Evolutionary conservation across 1,140 invertebrate genomes (phyloP).

Genomic region (Diorhabda elongata): DNA sequence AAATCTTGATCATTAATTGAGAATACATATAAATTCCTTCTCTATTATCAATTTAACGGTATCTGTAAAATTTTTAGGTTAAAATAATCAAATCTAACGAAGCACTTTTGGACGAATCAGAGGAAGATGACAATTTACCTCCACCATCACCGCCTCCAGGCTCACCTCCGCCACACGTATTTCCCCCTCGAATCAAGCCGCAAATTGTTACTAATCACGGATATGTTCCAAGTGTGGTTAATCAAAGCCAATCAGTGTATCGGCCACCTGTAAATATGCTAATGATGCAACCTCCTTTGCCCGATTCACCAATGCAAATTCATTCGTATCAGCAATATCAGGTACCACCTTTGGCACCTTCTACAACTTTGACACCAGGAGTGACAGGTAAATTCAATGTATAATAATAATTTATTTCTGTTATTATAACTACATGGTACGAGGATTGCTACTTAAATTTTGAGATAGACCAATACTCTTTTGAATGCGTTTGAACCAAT

Average conservation of each 20-base stretch:
- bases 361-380: background rate
- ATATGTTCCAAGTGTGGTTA: conserved; percentile 12
- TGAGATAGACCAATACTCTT: too few species aligned
- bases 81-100: conserved; percentile 29
- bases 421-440: too few species aligned
- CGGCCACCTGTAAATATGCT: conserved; percentile 17
- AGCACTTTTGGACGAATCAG: conserved; percentile 36
- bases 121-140: conserved; percentile 53
- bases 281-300: conserved; percentile 3
- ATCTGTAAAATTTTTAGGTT: conserved; percentile 21
- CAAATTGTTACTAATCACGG: conserved; percentile 39
- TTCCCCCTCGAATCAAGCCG: conserved; percentile 47
- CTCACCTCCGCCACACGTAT: conserved; percentile 54
- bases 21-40: too few species aligned
- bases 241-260: background rate
- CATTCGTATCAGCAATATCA: conserved; percentile 19
- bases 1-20: too few species aligned
- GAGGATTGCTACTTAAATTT: too few species aligned
- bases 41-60: background rate
- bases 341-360: conserved; percentile 5
- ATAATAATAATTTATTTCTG: background rate
- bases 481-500: too few species aligned
- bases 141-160: conserved; percentile 56
- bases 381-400: background rate
- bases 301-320: background rate